These are phyloP conservation scores for Chionomys nivalis DNA, from an alignment of 2,113 vertebrate species.

Conservation along the genomic window DNA sequence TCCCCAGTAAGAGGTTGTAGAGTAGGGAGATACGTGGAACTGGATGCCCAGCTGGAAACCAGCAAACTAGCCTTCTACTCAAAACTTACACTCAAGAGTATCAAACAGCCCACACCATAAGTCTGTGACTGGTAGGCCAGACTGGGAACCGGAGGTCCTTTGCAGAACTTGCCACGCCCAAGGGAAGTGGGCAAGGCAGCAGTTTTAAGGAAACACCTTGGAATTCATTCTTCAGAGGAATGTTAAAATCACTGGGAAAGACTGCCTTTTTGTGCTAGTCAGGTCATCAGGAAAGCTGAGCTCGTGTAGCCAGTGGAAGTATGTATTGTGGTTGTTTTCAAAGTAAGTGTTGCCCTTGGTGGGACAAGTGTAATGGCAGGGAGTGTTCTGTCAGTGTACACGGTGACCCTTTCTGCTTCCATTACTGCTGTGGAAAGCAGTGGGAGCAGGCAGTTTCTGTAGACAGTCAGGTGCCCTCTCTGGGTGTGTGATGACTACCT, in stretches of 20 bases:
- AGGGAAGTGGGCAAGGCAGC: neutral
- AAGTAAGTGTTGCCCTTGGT: conserved; percentile 16
- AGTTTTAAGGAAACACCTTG: neutral
- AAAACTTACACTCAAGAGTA: neutral
- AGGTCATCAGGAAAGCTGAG: neutral
- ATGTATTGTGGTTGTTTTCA: neutral
- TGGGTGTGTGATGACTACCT: conserved; percentile 22
- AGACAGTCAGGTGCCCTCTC: neutral
- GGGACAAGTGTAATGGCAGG: neutral
- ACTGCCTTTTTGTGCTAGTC: neutral
- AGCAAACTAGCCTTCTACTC: neutral
- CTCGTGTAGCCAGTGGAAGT: neutral
- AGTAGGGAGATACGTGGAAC: neutral
- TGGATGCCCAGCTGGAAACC: neutral
- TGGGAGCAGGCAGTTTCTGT: neutral
- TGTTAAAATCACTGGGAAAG: neutral
- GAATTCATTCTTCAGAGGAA: neutral
- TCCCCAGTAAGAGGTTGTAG: neutral
- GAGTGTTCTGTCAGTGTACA: neutral
- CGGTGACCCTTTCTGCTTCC: neutral
- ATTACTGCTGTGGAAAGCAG: neutral
- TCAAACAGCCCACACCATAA: neutral
- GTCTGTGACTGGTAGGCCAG: neutral
- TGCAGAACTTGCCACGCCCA: neutral
- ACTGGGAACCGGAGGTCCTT: neutral